Base-by-base conservation (phyloP, 2,888 invertebrate species). In the Marasmarcha lunaedactyla region DNA sequence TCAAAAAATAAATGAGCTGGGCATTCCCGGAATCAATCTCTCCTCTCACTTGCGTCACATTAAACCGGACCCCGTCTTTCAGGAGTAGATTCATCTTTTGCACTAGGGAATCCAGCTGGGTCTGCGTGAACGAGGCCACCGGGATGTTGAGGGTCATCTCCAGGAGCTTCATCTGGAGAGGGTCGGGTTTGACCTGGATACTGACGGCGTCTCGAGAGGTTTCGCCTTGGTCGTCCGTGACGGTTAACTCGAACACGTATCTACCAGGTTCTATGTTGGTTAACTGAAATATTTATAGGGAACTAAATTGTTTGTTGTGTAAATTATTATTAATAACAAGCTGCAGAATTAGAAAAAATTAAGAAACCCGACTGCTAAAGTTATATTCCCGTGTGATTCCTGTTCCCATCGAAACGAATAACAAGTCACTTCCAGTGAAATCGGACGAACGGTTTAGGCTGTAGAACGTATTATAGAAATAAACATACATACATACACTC, bases 211-310 rank as follows among this genome's bases (percentile, higher is more conserved):
- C 95, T 11, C 90, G 89, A 50, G 88, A 89, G 1, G 89, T 89
- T 40, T 93, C 84, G 0, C 97, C 97, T 65, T 97, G 95, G 49
- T 93, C 93, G 67, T 97, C 97, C 33, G 86, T 90, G 1, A 97
- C 96, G n/a, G 91, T 92, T 42, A 97, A 76, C 56, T 90, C 91
- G 61, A 96, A 97, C 1, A 94, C 88, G 63, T 97, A 97, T 47
- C 91, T 88, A 0, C 97, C 97, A 2, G 92, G 89, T 36, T 94
- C 91, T 39, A 96, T 85, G 65, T 94, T 91, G n/a, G 92, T 89
- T 25, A 94, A 69, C 91, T 91, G 59, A 11, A 65, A 48, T 44
- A n/a, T n/a, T n/a, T n/a, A n/a, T n/a, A n/a, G n/a, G n/a, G n/a
- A n/a, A n/a, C 46, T 11, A 20, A 37, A 43, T 40, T 37, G 33